Base-by-base conservation (phyloP, 92 coral and sea anemone species). In the Micromussa lordhowensis region DNA sequence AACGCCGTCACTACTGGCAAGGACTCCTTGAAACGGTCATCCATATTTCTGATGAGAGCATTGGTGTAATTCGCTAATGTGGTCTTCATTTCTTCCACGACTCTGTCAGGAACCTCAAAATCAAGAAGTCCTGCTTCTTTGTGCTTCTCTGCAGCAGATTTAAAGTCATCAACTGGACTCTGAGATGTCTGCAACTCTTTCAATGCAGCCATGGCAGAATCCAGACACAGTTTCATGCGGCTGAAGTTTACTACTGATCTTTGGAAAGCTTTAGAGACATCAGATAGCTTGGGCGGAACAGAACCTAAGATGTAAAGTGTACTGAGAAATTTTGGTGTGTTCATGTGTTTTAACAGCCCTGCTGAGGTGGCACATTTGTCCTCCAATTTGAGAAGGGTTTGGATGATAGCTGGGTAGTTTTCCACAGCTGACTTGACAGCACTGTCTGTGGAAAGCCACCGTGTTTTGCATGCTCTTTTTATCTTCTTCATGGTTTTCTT, bases 391-490 rank as follows among this genome's bases (percentile, higher is more conserved):
- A 66, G 40, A 14, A 90, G 93, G 71, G 92, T 85, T 38, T 90
- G 92, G 82, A 90, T 90, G 83, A 86, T 90, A 76, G 88, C 87
- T 66, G 81, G 89, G 51, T 74, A 90, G 78, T 87, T 86, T 51
- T 76, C 95, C 53, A 92, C 91, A 80, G 85, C 89, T 29, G 90
- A 85, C 58, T 71, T 89, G 83, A 86, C 85, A 77, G 92, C 82
- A 90, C 84, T 90, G 86, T 90, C 89, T 40, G 89, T 90, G 19
- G 90, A 90, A 22, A 85, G 93, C 87, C 93, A 90, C 49, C 82
- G 59, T 66, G 85, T 66, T 36, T 81, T 81, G 88, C 92, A 89
- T 15, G 92, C 92, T 89, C 64, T 89, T 59, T 89, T 84, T 19
- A 84, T 75, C 80, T 84, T 84, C 89, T 84, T 84, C 0, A 87